Base-by-base conservation (phyloP, 2,113 vertebrate genomes). In the Hemichromis elongatus region DNA sequence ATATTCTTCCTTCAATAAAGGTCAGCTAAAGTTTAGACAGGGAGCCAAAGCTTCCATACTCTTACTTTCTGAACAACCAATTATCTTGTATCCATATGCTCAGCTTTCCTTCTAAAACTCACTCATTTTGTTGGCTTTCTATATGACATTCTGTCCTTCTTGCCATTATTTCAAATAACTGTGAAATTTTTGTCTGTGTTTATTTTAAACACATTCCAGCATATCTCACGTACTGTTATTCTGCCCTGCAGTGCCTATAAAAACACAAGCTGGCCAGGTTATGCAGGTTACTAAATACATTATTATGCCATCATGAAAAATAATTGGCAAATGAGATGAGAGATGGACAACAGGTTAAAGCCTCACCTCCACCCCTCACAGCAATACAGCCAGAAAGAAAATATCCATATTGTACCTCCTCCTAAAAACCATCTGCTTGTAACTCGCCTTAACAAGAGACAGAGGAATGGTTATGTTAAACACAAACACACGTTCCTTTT, bases 1-100 rank as follows among this genome's bases (percentile, higher is more conserved):
- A 59, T 26, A 7, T 40, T 45, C 75, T 75, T 59, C 45, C 35
- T 59, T n/a, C 40, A 68, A 40, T 9, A 79, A 80, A 83, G 88
- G 90, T 92, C 88, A 91, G 42, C 45, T 47, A 28, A 30, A 88
- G 84, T 89, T 80, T 24, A 77, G 63, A 81, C 19, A 81, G 16
- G 10, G 66, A 53, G 59, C 10, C 33, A 75, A 61, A 52, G 42
- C n/a, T 81, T 53, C 47, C 26, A 78, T 28, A 68, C 26, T 45
- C 47, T 55, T 35, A 70, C 70, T 79, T 80, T 61, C 21, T 70
- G 9, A 52, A 28, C 88, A 80, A 47, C 87, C 81, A 93, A 88
- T 92, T 90, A 93, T 83, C 40, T 19, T 82, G 19, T 50, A 33
- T 68, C 40, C n/a, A 52, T 53, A 21, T 52, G 54, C 19, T 61